Evolutionary conservation across 2,797 vertebrate species (phyloP).

Genomic region (Eulemur coronatus): DNA sequence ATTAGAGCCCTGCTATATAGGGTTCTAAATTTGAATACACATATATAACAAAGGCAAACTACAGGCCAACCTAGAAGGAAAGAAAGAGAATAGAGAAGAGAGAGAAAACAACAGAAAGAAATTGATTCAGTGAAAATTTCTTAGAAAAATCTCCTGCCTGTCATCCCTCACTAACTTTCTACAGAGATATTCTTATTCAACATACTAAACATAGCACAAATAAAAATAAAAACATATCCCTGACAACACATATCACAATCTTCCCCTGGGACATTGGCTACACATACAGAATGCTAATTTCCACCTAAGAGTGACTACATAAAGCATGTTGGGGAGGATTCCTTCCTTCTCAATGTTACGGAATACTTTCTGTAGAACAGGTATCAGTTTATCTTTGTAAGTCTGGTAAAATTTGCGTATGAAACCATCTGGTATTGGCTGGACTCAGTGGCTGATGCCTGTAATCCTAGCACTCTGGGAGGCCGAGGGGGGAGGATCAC

Average conservation of each 20-base stretch:
- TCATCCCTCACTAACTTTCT: not conserved
- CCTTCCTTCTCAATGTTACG: too few relatives aligned
- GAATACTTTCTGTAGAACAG: too few relatives aligned
- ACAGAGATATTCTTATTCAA: not conserved
- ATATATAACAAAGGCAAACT: not conserved
- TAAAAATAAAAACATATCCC: not conserved
- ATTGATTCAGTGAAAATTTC: not conserved
- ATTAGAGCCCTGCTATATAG: not conserved
- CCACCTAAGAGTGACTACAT: not conserved
- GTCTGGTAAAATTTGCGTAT: too few relatives aligned
- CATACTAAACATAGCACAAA: not conserved
- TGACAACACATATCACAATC: not conserved
- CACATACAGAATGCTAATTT: not conserved
- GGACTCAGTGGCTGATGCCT: too few relatives aligned
- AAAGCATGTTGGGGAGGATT: too few relatives aligned
- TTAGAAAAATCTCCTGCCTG: not conserved
- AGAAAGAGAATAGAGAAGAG: not conserved
- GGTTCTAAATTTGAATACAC: not conserved
- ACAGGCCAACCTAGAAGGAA: not conserved
- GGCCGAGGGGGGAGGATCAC: fast-evolving
- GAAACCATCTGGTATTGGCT: too few relatives aligned
- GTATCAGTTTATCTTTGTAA: too few relatives aligned
- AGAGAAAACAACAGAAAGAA: not conserved
- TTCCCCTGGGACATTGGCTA: not conserved
- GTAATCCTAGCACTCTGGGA: too few relatives aligned